Base-by-base conservation (phyloP, 2,113 vertebrate species). In the Thamnophis sirtalis region DNA sequence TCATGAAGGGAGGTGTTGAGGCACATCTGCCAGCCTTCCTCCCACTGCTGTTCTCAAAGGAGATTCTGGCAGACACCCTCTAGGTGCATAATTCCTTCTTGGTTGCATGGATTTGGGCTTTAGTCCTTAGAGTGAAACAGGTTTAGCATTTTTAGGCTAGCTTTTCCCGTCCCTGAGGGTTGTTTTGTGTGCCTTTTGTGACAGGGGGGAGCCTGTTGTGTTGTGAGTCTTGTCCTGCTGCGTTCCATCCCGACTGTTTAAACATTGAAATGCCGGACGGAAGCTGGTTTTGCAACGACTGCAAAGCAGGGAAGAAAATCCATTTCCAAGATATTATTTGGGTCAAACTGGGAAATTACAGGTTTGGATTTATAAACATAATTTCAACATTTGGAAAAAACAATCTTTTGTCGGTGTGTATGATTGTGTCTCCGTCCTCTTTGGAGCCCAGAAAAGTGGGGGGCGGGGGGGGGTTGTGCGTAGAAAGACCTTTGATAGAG, bases 221-320 rank as follows among this genome's bases (percentile, higher is more conserved):
- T 95, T 99, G 99, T 0, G 99, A 99, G 97, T 99, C 99, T 0
- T 99, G 99, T 95, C 99, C 99, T 0, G 99, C 99, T 1, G 99
- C 99, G 0, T 99, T 99, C 96, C 99, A 99, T 94, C 99, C 99
- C 0, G 99, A 99, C 96, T 99, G 99, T 92, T 96, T 99, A 89
- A 99, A 98, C 97, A 99, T 99, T 15, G 98, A 98, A 28, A 99
- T 99, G 99, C 99, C 99, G 0, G 99, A 99, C 0, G 99, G 99
- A 90, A 99, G 98, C 98, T 99, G 99, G 99, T 99, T 98, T 97
- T 99, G 99, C 97, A 99, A 99, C 0, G 99, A 99, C 97, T 99
- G 99, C 95, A 97, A 98, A 85, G 98, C 98, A 0, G 99, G 99
- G 68, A 99, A 99, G 97, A 99, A 98, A 95, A 98, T 99, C 80